Base-by-base conservation (phyloP, 2,113 vertebrate genomes). In the Lophius piscatorius region DNA sequence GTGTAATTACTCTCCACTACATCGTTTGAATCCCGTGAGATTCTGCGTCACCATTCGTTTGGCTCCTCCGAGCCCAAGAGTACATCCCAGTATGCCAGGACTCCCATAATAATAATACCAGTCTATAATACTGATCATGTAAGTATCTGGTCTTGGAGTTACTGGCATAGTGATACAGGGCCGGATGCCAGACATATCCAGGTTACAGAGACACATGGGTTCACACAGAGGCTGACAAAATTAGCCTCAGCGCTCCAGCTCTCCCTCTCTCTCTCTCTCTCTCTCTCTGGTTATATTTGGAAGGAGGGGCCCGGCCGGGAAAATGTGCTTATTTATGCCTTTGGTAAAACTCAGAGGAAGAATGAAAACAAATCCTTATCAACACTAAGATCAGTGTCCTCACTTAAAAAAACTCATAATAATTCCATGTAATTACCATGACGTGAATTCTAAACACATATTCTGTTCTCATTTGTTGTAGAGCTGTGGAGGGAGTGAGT, bases 161-260 rank as follows among this genome's bases (percentile, higher is more conserved):
- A n/a, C 39, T 80, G 42, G 51, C 76, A 89, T 89, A 87, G 87
- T 86, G 86, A 76, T 74, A 58, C 11, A 11, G 18, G 50, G 46
- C 26, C 24, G 28, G 39, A 36, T 65, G 81, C 73, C 86, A 82
- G 49, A 74, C 39, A 65, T 66, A 70, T 82, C 55, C 59, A 80
- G 78, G 69, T 81, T 86, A 63, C 50, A 79, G 23, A 78, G 65
- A 78, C 55, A 39, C 57, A 46, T 51, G 67, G 24, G 67, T 76
- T 74, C 67, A 80, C 73, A 42, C 49, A 48, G 45, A 56, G 56
- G 67, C 39, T 46, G 82, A 80, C 67, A 46, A 68, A 83, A 55
- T 80, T 76, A 78, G 65, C 71, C 35, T 21, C 26, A 3, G 34
- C 47, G 16, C 62, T 66, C 63, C 55, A 33, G n/a, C n/a, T n/a